These are phyloP conservation scores for Parazoanthus swiftii DNA, from an alignment of 92 coral and sea anemone genomes.

Conservation along the genomic window DNA sequence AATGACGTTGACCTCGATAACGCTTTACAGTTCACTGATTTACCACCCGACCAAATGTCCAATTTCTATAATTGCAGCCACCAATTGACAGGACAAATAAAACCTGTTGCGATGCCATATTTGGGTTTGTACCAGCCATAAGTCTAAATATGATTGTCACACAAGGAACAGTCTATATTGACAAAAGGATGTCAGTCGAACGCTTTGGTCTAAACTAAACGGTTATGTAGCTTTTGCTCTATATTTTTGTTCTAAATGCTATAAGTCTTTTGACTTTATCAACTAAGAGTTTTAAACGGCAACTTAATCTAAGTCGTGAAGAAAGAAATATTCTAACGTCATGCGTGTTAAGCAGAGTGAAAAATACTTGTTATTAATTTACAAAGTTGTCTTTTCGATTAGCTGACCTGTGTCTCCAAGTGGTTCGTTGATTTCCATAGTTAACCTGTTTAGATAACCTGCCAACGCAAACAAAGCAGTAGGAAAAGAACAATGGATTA, in stretches of 20 bases:
- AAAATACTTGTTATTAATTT: conserved; percentile 33
- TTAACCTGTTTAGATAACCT: conserved; percentile 34
- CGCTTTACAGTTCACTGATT: conserved; percentile 31
- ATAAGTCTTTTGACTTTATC: not conserved
- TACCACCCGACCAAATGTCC: conserved; percentile 28
- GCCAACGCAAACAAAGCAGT: conserved; percentile 2
- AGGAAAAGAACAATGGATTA: not conserved
- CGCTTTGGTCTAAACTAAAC: not conserved
- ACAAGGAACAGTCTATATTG: not conserved
- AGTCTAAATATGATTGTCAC: not conserved
- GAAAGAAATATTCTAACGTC: not conserved
- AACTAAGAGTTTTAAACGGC: not conserved
- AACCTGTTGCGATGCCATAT: conserved; percentile 13
- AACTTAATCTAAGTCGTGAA: not conserved
- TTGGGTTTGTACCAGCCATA: conserved; percentile 17
- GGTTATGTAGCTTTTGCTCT: not conserved
- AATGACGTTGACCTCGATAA: conserved; percentile 9
- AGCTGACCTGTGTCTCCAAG: conserved; percentile 38
- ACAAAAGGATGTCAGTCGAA: not conserved
- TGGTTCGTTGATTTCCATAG: conserved; percentile 1
- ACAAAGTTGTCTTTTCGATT: conserved; percentile 13
- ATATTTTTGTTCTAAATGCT: not conserved
- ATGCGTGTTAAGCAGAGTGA: conserved; percentile 23
- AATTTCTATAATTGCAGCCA: conserved; percentile 23
- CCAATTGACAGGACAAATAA: conserved; percentile 30